phyloP scores from a whole-genome alignment of 2,888 invertebrate species.

The Parnassius smintheus region DNA sequence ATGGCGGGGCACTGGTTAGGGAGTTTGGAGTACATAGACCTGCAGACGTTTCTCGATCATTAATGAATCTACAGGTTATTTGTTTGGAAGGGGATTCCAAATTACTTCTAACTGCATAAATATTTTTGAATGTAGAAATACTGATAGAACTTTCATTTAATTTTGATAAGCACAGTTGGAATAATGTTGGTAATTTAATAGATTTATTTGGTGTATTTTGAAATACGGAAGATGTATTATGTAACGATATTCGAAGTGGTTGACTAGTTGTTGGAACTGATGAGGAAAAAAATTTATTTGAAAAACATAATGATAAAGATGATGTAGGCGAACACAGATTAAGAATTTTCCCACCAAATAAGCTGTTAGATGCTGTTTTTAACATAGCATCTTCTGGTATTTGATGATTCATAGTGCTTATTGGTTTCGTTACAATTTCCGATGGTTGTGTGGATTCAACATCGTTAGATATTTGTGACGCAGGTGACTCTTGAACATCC shows the following conservation, averaged over 20 bases:
- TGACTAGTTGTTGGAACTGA: slow-evolving; percentile 32
- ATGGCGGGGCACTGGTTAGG: slow-evolving; percentile 66
- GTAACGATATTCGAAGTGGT: slow-evolving; percentile 26
- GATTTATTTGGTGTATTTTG: slow-evolving; percentile 41
- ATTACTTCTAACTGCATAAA: slow-evolving; percentile 11
- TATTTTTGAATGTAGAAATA: slow-evolving; percentile 10
- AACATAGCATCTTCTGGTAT: slow-evolving; percentile 5
- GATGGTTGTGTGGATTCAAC: background rate
- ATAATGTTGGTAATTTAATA: slow-evolving; percentile 52
- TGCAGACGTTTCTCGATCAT: slow-evolving; percentile 33
- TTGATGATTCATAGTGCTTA: background rate
- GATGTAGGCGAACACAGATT: slow-evolving; percentile 2
- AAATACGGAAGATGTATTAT: slow-evolving; percentile 25
- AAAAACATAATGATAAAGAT: slow-evolving; percentile 10
- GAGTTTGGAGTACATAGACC: slow-evolving; percentile 64
- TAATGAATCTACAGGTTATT: slow-evolving; percentile 18
- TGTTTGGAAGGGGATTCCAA: slow-evolving; percentile 26
- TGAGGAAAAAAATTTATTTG: background rate
- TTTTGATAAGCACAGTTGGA: slow-evolving; percentile 59
- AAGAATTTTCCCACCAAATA: background rate
- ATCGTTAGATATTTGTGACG: background rate
- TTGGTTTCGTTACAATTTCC: background rate
- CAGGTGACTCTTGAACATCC: slow-evolving; percentile 3
- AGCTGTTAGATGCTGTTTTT: background rate
- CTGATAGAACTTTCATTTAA: slow-evolving; percentile 51